Percentiles rank a stretch among this genome's conserved stretches.
phyloP scores from a whole-genome alignment of 2,888 invertebrate genomes.

The Baccha elongata region DNA sequence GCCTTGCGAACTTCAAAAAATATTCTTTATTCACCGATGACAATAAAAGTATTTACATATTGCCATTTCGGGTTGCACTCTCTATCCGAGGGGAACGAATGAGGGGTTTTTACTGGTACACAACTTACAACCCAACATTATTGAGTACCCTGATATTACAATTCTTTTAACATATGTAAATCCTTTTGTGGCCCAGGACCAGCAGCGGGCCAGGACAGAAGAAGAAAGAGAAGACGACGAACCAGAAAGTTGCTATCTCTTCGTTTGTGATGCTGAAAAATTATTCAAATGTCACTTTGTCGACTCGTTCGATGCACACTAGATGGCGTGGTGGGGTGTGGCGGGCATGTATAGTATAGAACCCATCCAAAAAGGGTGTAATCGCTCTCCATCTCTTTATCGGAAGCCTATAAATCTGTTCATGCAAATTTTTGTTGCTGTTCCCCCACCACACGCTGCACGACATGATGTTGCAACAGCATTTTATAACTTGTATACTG shows the following conservation, averaged over 20 bases:
- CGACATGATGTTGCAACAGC: constrained; percentile 67
- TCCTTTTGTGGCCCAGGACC: constrained; percentile 62
- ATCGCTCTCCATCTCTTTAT: constrained; percentile 74
- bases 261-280: constrained; percentile 61
- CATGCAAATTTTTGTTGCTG: constrained; percentile 67
- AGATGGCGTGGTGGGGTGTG: constrained; percentile 16
- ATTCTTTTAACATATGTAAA: constrained; percentile 74
- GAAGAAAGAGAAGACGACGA: constrained; percentile 25
- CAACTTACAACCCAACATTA: constrained; percentile 68
- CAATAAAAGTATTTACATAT: constrained; percentile 82
- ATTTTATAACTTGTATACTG: background rate
- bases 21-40: constrained; percentile 77
- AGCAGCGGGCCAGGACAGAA: constrained; percentile 13
- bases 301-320: constrained; percentile 35
- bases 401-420: constrained; percentile 74
- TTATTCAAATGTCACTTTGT: constrained; percentile 73
- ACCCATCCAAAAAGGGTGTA: constrained; percentile 74
- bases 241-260: constrained; percentile 60
- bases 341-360: constrained; percentile 20
- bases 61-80: constrained; percentile 80
- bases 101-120: constrained; percentile 8
- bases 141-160: constrained; percentile 73
- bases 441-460: constrained; percentile 37
- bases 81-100: background rate
- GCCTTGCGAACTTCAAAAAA: constrained; percentile 67